phyloP scores from a whole-genome alignment of 1,140 invertebrate species.

The Drosophila rhopaloa region DNA sequence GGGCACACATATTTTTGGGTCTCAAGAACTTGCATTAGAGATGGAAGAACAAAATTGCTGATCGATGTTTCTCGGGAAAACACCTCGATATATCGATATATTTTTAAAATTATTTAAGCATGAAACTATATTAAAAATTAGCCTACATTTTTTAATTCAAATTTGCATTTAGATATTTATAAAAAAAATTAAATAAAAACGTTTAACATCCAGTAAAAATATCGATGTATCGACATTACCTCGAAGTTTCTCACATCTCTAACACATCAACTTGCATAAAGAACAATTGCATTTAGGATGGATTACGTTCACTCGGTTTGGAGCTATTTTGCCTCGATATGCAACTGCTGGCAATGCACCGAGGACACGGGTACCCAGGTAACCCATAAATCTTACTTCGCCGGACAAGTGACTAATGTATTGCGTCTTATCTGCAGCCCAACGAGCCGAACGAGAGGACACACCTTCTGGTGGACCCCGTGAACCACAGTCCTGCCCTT shows the following conservation, averaged over 20 bases:
- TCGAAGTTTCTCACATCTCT: not conserved
- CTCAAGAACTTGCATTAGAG: too few species aligned
- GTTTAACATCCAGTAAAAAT: too few species aligned
- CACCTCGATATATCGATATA: too few species aligned
- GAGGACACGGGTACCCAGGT: constrained; percentile 86
- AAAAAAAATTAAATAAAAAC: too few species aligned
- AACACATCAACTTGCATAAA: constrained; percentile 25
- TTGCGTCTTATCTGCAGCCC: constrained; percentile 32
- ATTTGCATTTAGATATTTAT: too few species aligned
- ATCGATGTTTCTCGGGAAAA: too few species aligned
- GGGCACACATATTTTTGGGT: too few species aligned
- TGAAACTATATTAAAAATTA: too few species aligned
- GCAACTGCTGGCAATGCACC: constrained; percentile 84
- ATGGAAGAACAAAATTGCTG: too few species aligned
- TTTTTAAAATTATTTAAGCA: too few species aligned
- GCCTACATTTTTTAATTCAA: too few species aligned
- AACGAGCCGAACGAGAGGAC: constrained; percentile 88
- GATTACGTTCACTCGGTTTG: constrained; percentile 75
- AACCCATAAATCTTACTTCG: constrained; percentile 8
- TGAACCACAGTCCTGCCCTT: constrained; percentile 88
- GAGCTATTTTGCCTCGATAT: constrained; percentile 73
- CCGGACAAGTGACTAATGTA: not conserved
- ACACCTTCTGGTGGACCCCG: constrained; percentile 89
- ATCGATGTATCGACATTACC: not conserved
- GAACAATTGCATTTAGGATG: constrained; percentile 55